Evolutionary conservation across 2,797 vertebrate genomes (phyloP).

Genomic region (Microctenopoma steveboyesi): DNA sequence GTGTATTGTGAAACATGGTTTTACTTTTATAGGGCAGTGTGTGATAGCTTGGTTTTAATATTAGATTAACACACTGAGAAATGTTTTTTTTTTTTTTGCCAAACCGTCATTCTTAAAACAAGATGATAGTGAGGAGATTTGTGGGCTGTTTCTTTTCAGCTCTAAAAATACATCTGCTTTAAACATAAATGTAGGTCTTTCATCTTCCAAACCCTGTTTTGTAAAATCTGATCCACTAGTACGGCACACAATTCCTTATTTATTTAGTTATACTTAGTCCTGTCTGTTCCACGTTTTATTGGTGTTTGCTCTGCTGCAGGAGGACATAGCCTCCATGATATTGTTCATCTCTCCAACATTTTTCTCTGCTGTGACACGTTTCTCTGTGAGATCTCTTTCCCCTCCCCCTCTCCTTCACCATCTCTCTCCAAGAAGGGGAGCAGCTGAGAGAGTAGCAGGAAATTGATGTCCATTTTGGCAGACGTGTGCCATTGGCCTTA

Average conservation of each 20-base stretch:
- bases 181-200: neutral
- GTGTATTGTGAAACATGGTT: slow-evolving; percentile 13
- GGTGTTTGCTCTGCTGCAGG: neutral
- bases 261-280: neutral
- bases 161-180: neutral
- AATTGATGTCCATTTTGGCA: slow-evolving; percentile 68
- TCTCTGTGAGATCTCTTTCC: slow-evolving; percentile 38
- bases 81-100: neutral
- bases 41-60: slow-evolving; percentile 8
- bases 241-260: neutral
- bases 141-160: neutral
- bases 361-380: slow-evolving; percentile 1
- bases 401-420: slow-evolving; percentile 58
- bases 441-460: slow-evolving; percentile 76
- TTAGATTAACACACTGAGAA: neutral
- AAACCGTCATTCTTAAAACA: neutral
- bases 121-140: neutral
- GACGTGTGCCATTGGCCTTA: slow-evolving; percentile 49
- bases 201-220: neutral
- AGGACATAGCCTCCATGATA: neutral
- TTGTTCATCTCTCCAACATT: slow-evolving; percentile 6
- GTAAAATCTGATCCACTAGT: neutral
- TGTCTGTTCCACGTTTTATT: neutral
- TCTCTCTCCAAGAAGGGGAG: slow-evolving; percentile 61
- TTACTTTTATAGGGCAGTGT: slow-evolving; percentile 13